Base-by-base conservation (phyloP, 2,113 vertebrate genomes). In the Eclectus roratus region DNA sequence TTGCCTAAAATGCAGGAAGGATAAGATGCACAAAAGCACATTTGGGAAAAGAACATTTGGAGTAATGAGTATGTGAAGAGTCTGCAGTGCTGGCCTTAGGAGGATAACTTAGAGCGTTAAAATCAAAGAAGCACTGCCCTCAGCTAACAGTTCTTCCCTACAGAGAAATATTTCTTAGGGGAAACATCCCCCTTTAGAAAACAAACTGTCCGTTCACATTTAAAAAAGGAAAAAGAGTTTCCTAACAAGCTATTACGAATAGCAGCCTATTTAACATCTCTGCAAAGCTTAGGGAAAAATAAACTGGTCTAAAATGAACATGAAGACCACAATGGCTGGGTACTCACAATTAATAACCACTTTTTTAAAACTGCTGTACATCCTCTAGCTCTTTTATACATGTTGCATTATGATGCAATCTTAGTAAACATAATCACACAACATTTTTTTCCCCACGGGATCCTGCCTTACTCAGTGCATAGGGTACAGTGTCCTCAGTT, bases 1-100 rank as follows among this genome's bases (percentile, higher is more conserved):
- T n/a, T n/a, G n/a, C n/a, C n/a, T n/a, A n/a, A n/a, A n/a, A n/a
- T 27, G 19, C 31, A 90, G 68, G 37, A 77, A 89, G 25, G 4
- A 79, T 41, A 87, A 86, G 77, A 37, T 65, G 35, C 52, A 64
- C n/a, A 43, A 71, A 94, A 87, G 24, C 70, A 68, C 65, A 41
- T 81, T 91, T 80, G 87, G 68, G 87, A 91, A 86, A 69, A 93
- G 53, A 88, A 83, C n/a, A 83, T 92, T 92, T 78, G 20, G 35
- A 87, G 73, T 71, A 94, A 92, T 1, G 14, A 92, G 52, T 10
- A 47, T 23, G 18, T 64, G 43, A 96, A 53, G 39, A 71, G n/a
- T n/a, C n/a, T n/a, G n/a, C n/a, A n/a, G 49, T 68, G 37, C 18
- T 50, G 33, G 77, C 56, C 56, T 91, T 87, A 56, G 39, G 80